Evolutionary conservation across 1,140 invertebrate species (phyloP), one percentile per base, ranked within the genome.

Genomic region (Ceratina japonica): DNA sequence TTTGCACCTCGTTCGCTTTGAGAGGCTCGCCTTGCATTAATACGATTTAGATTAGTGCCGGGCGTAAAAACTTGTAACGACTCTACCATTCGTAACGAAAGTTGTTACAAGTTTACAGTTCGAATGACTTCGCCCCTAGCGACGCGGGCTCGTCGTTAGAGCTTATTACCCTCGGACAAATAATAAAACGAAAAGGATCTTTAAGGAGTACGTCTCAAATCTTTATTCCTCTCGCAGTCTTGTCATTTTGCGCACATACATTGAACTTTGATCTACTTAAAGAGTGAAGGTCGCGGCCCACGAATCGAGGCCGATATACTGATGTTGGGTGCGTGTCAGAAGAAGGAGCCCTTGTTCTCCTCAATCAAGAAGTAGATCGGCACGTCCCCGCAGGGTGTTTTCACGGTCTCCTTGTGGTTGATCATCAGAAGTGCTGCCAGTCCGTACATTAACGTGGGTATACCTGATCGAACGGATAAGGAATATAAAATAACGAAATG

Each of bases 381-480:
- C 0, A 98, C 95, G 73, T 93, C 91, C 20, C 96, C 96, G 85
- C 94, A 93, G 44, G 94, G 89, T 65, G 97, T 97, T 74, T 94
- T 85, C 15, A 98, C 97, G 56, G 94, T 92, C 93, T 98, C 97
- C 82, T 93, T 92, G 89, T 97, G 96, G 84, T 92, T 95, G 83
- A 98, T 97, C 62, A 98, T 91, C 85, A 95, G 94, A 78, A 94
- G 96, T 15, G 97, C 97, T 56, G 96, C 97, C 79, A 98, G 90
- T 80, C 98, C 98, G 94, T 99, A 99, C 31, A 97, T 94, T 68
- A 98, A 90, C 88, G 97, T 97, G 70, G 98, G 97, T 84, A 99
- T 94, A 87, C 97, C 97, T 98, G 90, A 81, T 75, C 37, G 13
- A 24, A 31, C 70, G 59, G 69, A 59, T 63, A 83, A 81, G 52